Conservation (phyloP, 2,113 vertebrate species). For the Haplotaxodon microlepis region DNA sequence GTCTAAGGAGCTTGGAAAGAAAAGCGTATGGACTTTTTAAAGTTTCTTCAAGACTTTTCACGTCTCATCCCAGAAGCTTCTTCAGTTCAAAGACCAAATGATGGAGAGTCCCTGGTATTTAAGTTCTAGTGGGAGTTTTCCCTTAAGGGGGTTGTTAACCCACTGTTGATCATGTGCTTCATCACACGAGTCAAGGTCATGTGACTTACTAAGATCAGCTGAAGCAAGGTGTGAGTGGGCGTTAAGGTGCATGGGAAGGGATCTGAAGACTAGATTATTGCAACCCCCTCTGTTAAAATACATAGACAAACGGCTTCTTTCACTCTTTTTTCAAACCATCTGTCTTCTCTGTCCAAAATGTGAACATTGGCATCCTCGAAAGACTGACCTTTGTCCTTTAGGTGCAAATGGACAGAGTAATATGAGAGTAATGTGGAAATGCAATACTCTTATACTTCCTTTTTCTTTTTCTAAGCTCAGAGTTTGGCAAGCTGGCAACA, state of each 20-base stretch:
- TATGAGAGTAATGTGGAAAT: background rate
- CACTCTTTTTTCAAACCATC: background rate
- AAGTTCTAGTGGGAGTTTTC: background rate
- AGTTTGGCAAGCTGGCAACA: background rate
- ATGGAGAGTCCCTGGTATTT: background rate
- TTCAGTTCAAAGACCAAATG: background rate
- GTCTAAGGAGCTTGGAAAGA: background rate
- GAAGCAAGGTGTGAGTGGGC: background rate
- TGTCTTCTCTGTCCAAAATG: background rate
- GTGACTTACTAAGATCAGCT: background rate
- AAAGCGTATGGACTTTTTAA: background rate
- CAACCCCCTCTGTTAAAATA: background rate
- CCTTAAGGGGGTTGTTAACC: background rate
- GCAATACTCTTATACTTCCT: background rate
- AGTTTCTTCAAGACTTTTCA: background rate
- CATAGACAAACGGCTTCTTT: background rate
- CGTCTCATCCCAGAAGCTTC: background rate
- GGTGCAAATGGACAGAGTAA: background rate
- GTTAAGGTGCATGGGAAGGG: background rate
- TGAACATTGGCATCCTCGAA: background rate
- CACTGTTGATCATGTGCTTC: background rate
- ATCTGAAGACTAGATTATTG: background rate
- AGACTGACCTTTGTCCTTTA: background rate
- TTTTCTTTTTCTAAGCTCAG: background rate
- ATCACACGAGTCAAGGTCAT: background rate